phyloP scores from a whole-genome alignment of 2,113 vertebrate species.

The Caloenas nicobarica region DNA sequence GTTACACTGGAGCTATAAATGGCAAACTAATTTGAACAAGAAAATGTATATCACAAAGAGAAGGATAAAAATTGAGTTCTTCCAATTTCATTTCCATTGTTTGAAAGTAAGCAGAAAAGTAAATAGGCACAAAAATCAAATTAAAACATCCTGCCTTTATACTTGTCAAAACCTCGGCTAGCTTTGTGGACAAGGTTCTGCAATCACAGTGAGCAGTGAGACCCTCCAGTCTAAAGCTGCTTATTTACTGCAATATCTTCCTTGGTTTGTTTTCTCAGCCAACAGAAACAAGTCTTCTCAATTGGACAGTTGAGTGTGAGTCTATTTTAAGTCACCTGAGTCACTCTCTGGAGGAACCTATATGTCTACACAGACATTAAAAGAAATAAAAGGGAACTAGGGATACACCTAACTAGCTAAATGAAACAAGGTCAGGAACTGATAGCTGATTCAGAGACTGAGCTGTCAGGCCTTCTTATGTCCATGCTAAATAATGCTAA shows the following conservation, averaged over 20 bases:
- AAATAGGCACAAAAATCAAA: background rate
- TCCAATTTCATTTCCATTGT: background rate
- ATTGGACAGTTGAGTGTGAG: background rate
- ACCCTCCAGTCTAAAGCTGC: background rate
- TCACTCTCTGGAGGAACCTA: background rate
- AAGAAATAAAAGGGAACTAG: background rate
- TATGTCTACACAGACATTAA: background rate
- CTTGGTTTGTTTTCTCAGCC: background rate
- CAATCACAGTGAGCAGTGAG: background rate
- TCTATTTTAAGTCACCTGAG: background rate
- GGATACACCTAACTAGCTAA: background rate
- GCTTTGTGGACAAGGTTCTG: background rate
- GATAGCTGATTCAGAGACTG: background rate
- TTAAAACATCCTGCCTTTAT: background rate
- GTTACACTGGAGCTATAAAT: background rate
- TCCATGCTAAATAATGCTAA: background rate
- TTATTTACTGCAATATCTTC: background rate
- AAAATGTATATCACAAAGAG: background rate
- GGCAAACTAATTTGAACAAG: background rate
- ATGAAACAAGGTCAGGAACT: background rate
- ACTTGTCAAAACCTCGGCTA: background rate
- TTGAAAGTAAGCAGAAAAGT: background rate
- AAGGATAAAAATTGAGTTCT: background rate
- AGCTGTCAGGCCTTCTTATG: background rate
- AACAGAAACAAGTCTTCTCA: background rate